These are phyloP conservation scores for Lucilia cuprina DNA, from an alignment of 1,140 invertebrate species.

Conservation along the genomic window DNA sequence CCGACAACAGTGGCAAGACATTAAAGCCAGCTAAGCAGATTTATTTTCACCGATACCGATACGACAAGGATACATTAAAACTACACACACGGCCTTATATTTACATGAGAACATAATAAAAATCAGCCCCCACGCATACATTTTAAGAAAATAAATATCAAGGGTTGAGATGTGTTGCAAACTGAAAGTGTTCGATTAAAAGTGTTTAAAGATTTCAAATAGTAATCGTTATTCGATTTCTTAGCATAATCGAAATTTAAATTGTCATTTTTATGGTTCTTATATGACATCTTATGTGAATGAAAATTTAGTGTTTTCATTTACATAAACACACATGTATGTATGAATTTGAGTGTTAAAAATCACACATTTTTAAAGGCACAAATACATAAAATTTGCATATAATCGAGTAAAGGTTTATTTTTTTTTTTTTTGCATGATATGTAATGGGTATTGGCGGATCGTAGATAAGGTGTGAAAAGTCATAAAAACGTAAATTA, in stretches of 20 bases:
- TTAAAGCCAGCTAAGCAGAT: constrained; percentile 55
- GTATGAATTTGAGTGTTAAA: not conserved
- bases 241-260: constrained; percentile 29
- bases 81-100: not conserved
- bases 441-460: not conserved
- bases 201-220: not conserved
- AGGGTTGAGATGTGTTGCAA: not conserved
- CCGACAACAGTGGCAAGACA: not conserved
- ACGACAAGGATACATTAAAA: not conserved
- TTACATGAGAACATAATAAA: not conserved
- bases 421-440: not conserved
- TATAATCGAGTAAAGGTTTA: not conserved
- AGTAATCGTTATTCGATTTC: not conserved
- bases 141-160: constrained; percentile 14
- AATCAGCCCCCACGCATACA: not conserved
- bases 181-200: constrained; percentile 17
- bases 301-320: not conserved
- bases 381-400: constrained; percentile 25
- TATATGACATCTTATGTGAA: constrained; percentile 13
- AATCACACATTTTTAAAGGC: not conserved
- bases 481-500: constrained; percentile 1
- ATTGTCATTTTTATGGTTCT: constrained; percentile 28
- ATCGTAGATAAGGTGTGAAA: constrained; percentile 28
- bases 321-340: too few species aligned
- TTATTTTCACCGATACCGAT: constrained; percentile 40